Base-by-base conservation (phyloP, 53 echinoderm and acorn worm species). In the Crossaster papposus region DNA sequence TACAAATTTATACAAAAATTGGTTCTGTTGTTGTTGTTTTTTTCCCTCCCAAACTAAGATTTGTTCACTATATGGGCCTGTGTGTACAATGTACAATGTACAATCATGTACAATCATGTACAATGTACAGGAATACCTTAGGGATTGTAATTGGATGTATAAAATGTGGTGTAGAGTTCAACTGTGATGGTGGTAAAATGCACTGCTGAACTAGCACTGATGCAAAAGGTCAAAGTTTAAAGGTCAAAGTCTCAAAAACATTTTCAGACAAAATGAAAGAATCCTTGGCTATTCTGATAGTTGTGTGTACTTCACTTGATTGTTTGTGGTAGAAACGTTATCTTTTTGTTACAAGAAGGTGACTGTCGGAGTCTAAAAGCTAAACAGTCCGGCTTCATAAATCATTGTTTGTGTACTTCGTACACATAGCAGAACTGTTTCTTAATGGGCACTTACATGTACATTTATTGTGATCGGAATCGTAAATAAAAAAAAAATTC, bases 141-240 rank as follows among this genome's bases (percentile, higher is more conserved):
- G 52, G 51, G 2, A 78, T 52, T 24, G 22, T 65, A 23, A 20
- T 54, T 62, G 62, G 32, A 62, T 64, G 33, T 55, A 62, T 62
- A 7, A 54, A 81, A 28, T n/a, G 58, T 30, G 32, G 81, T 81
- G 62, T 29, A 30, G 24, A 54, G 58, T 33, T 32, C 20, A 30
- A 13, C 5, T 0, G 9, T 44, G 44, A 44, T 44, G 13, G 71
- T 71, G 85, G 54, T 54, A 85, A 70, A 68, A 37, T 70, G 29
- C 85, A 68, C 65, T 70, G 29, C 85, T 29, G 52, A 6, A 24
- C 52, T 51, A 52, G 72, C 31, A 11, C 72, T 9, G 74, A 38
- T 77, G 17, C 87, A 87, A 35, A n/a, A 76, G 77, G 87, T 87
- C 87, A 63, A 76, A 33, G 87, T 87, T 87, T 28, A 64, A 87